Evolutionary conservation across 2,113 vertebrate species (phyloP).

Genomic region (Corynorhinus townsendii): DNA sequence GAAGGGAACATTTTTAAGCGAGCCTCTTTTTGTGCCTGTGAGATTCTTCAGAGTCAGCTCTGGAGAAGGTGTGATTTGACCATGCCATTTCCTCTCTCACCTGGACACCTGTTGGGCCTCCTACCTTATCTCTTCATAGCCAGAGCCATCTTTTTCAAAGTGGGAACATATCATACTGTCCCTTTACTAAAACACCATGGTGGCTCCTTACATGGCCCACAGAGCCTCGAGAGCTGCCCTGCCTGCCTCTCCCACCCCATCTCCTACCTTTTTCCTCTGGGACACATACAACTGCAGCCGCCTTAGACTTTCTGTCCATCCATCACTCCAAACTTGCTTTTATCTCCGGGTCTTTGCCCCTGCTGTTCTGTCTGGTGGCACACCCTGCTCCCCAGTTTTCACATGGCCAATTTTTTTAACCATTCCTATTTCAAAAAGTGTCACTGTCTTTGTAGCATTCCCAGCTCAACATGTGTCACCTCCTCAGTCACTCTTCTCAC

Average conservation of each 20-base stretch:
- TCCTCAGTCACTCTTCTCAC: neutral
- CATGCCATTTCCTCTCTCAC: accelerated
- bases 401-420: neutral
- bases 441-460: neutral
- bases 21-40: neutral
- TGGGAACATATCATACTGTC: neutral
- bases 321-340: neutral
- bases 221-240: neutral
- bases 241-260: neutral
- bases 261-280: no score
- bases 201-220: accelerated
- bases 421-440: neutral
- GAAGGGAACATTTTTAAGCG: neutral
- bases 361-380: neutral
- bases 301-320: neutral
- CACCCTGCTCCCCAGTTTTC: accelerated
- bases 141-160: neutral
- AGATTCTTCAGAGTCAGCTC: neutral
- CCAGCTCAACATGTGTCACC: neutral
- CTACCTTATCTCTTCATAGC: no score
- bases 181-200: neutral
- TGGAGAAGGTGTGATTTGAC: neutral
- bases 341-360: neutral
- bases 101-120: neutral
- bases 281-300: accelerated